A percentile compares a stretch with the other conserved stretches of the same genome.
Evolutionary conservation across 1,140 invertebrate species (phyloP).

Genomic region (Hylaeus anthracinus): DNA sequence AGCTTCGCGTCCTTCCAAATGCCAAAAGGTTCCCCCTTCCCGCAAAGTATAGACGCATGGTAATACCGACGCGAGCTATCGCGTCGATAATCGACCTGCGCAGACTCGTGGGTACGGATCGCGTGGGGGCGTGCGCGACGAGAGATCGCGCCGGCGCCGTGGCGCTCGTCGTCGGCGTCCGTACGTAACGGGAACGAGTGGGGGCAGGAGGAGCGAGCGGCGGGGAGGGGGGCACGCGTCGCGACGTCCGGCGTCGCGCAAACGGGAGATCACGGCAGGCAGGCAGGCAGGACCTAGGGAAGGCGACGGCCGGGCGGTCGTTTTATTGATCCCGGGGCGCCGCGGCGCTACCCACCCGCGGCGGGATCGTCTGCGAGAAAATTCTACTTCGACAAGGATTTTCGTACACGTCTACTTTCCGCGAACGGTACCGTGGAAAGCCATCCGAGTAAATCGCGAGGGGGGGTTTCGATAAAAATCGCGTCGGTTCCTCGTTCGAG

Average conservation of each 20-base stretch:
- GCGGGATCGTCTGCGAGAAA: constrained; percentile 63
- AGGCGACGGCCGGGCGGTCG: constrained; percentile 78
- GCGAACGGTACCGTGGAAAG: background rate
- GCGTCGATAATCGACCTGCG: constrained; percentile 54
- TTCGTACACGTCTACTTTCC: constrained; percentile 16
- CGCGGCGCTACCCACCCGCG: constrained; percentile 80
- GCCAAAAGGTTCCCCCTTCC: too few relatives aligned
- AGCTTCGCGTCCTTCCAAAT: too few relatives aligned
- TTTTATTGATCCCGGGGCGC: constrained; percentile 81
- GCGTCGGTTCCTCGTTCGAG: too few relatives aligned
- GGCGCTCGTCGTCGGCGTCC: constrained; percentile 5
- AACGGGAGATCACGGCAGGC: constrained; percentile 62
- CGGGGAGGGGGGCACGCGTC: constrained; percentile 49
- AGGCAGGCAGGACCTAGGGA: constrained; percentile 71
- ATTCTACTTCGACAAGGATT: constrained; percentile 43
- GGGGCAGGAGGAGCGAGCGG: constrained; percentile 27
- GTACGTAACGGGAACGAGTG: constrained; percentile 35
- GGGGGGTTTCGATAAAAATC: too few relatives aligned
- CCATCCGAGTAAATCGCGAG: background rate
- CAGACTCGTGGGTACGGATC: constrained; percentile 16
- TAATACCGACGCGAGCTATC: constrained; percentile 34
- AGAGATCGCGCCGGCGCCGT: constrained; percentile 42
- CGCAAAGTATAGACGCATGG: constrained; percentile 16
- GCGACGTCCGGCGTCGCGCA: constrained; percentile 66
- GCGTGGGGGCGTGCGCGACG: constrained; percentile 51